Conservation (phyloP, 2,113 vertebrate genomes). For the Meles meles region DNA sequence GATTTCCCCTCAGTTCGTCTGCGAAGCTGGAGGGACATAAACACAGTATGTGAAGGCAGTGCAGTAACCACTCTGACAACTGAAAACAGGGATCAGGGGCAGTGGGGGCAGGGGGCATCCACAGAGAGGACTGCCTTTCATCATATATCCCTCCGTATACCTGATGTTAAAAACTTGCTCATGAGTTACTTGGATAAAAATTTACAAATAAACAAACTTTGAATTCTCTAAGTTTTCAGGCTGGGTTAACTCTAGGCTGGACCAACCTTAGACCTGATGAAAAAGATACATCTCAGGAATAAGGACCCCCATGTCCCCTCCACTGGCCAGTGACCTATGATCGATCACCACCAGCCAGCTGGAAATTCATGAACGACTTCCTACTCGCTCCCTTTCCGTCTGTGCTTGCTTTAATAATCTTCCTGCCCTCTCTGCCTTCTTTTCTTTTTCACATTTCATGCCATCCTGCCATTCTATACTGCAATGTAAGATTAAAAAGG, state of each 20-base stretch:
- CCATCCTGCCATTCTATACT: constrained; percentile 23
- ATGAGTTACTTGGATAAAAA: not conserved
- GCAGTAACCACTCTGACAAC: not conserved
- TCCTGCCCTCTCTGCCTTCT: not conserved
- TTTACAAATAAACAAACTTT: not conserved
- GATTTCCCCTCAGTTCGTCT: not conserved
- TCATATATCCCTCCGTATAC: not conserved
- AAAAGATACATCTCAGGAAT: not conserved
- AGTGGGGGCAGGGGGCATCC: not conserved
- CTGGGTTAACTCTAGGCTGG: not conserved
- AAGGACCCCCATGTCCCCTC: not conserved
- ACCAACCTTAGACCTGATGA: not conserved
- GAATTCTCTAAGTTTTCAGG: not conserved
- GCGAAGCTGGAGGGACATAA: not conserved
- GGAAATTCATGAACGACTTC: not conserved
- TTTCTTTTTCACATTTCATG: not conserved
- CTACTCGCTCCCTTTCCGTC: not conserved
- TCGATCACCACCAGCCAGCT: not conserved
- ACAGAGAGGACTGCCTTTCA: not conserved
- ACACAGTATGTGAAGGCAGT: not conserved
- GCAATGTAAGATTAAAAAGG: constrained; percentile 50
- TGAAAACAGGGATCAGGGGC: not conserved
- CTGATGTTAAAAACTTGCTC: not conserved
- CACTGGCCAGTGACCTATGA: not conserved
- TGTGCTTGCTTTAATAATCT: not conserved